Evolutionary conservation across 2,797 vertebrate species (phyloP).

Genomic region (Gymnoscopelus microlampas): DNA sequence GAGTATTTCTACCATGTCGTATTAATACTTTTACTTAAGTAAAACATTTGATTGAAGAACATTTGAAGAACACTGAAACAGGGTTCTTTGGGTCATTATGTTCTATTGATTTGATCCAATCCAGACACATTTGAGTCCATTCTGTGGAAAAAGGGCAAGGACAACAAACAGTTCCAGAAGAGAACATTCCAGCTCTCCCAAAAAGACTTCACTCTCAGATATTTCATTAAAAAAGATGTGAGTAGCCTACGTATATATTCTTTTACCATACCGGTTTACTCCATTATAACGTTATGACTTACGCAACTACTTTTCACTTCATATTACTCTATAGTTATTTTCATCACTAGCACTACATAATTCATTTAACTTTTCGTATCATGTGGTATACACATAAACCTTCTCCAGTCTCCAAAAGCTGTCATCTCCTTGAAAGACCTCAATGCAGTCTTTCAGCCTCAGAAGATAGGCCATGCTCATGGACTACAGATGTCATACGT

Average conservation of each 20-base stretch:
- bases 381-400: not conserved
- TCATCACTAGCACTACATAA: too few species aligned
- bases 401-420: constrained; percentile 83
- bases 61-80: too few species aligned
- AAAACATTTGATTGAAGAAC: too few species aligned
- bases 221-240: constrained; percentile 89
- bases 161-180: constrained; percentile 84
- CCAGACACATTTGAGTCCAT: constrained; percentile 81
- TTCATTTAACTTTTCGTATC: too few species aligned
- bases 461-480: constrained; percentile 86
- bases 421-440: constrained; percentile 86
- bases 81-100: not conserved
- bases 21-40: too few species aligned
- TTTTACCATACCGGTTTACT: not conserved
- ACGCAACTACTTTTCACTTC: not conserved
- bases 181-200: constrained; percentile 84
- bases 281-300: not conserved
- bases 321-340: not conserved
- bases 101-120: constrained; percentile 13
- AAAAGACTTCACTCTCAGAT: constrained; percentile 87
- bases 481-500: constrained; percentile 90
- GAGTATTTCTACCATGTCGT: too few species aligned
- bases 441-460: constrained; percentile 89
- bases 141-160: constrained; percentile 89
- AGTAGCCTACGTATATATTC: constrained; percentile 46